Percentiles rank a stretch among this genome's conserved stretches.
These are phyloP conservation scores for Aurelia aurita DNA, from an alignment of 30 jellyfish, hydroid and myxozoan genomes.

Conservation along the genomic window DNA sequence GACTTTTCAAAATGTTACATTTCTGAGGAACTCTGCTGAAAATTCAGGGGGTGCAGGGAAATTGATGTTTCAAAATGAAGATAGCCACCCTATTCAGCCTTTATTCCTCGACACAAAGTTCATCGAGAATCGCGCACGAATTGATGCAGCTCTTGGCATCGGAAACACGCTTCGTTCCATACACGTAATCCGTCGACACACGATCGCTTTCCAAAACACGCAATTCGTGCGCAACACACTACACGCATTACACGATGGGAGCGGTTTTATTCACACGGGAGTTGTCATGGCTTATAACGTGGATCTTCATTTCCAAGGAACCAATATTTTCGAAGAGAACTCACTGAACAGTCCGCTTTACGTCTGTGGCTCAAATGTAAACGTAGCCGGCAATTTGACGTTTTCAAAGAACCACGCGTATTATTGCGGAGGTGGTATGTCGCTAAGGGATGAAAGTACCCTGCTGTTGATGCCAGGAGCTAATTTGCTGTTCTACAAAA, in stretches of 20 bases:
- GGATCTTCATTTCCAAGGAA: slow-evolving; percentile 47
- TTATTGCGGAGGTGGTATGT: slow-evolving; percentile 67
- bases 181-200: background rate
- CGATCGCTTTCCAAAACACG: slow-evolving; percentile 32
- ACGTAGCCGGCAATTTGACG: slow-evolving; percentile 45
- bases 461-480: slow-evolving; percentile 45
- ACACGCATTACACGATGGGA: background rate
- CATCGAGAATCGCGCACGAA: slow-evolving; percentile 42
- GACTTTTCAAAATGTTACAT: slow-evolving; percentile 1
- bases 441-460: slow-evolving; percentile 59
- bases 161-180: slow-evolving; percentile 22
- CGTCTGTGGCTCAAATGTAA: slow-evolving; percentile 41
- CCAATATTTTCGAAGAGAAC: slow-evolving; percentile 22
- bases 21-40: slow-evolving; percentile 20
- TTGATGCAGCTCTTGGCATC: slow-evolving; percentile 53
- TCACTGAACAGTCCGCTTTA: slow-evolving; percentile 44
- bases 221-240: slow-evolving; percentile 1
- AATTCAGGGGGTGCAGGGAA: slow-evolving; percentile 68
- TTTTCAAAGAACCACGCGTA: slow-evolving; percentile 53
- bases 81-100: background rate
- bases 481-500: slow-evolving; percentile 26
- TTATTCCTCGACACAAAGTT: slow-evolving; percentile 4
- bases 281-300: slow-evolving; percentile 15
- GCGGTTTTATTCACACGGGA: slow-evolving; percentile 33
- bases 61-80: slow-evolving; percentile 23